Conservation (phyloP, 2,797 vertebrate genomes). For the Liasis olivaceus region DNA sequence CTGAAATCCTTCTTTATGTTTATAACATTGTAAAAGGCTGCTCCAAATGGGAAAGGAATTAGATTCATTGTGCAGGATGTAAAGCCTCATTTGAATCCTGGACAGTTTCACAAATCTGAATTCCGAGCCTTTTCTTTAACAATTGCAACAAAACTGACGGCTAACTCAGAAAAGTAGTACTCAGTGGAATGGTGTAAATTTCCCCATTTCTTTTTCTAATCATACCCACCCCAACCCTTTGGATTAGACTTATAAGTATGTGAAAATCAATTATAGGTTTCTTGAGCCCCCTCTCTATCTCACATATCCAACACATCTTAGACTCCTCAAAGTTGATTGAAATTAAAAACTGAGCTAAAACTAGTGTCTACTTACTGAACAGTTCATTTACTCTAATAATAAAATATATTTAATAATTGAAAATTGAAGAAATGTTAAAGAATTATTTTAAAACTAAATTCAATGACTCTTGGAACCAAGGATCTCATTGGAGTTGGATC, state of each 20-base stretch:
- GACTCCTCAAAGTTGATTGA: background rate
- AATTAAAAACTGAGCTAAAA: background rate
- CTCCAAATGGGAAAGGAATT: background rate
- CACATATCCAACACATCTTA: background rate
- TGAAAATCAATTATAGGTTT: background rate
- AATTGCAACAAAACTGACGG: background rate
- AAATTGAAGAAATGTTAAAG: background rate
- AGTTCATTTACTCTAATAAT: background rate
- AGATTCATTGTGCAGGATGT: background rate
- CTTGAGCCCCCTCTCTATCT: background rate
- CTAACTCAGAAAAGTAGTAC: background rate
- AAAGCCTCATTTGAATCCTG: background rate
- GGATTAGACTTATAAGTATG: background rate
- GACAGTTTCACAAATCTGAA: background rate
- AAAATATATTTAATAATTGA: background rate
- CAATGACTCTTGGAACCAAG: background rate
- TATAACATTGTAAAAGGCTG: background rate
- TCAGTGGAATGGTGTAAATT: background rate
- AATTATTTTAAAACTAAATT: background rate
- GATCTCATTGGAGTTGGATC: background rate
- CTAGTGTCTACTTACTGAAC: background rate
- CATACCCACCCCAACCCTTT: background rate
- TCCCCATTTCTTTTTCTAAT: background rate
- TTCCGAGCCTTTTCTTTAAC: background rate
- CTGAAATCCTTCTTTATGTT: background rate